Conservation (phyloP, 2,888 invertebrate genomes). For the Branchellion lobata region DNA sequence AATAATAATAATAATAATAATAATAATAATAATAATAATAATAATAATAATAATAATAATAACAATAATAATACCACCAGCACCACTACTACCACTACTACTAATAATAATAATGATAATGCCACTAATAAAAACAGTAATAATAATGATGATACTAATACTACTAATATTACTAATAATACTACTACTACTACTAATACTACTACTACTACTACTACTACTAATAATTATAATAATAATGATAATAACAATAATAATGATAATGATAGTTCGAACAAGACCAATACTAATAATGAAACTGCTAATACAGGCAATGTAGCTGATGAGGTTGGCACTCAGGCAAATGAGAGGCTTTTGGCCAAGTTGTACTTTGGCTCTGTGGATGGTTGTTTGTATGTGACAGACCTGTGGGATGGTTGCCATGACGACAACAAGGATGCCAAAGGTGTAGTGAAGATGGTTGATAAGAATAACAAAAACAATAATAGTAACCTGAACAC, state of each 20-base stretch:
- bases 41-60: slow-evolving; percentile 18
- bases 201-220: too few species aligned
- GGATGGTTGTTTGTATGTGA: background rate
- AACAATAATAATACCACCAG: too few species aligned
- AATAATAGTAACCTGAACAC: background rate
- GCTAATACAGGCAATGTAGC: too few species aligned
- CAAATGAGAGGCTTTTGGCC: background rate
- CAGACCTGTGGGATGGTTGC: background rate
- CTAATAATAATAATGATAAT: background rate
- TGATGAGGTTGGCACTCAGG: background rate
- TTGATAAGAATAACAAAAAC: background rate
- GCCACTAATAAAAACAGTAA: background rate
- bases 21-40: slow-evolving; percentile 13
- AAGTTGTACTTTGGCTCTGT: background rate
- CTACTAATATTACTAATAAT: background rate
- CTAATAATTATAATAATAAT: background rate
- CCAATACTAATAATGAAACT: background rate
- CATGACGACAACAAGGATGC: background rate
- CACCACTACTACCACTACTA: too few species aligned
- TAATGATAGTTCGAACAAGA: background rate
- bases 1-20: background rate
- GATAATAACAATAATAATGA: background rate
- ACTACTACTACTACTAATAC: too few species aligned
- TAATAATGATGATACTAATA: background rate
- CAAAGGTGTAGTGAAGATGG: too few species aligned